phyloP scores from a whole-genome alignment of 2,113 vertebrate species.

The Sinocyclocheilus maitianheensis region DNA sequence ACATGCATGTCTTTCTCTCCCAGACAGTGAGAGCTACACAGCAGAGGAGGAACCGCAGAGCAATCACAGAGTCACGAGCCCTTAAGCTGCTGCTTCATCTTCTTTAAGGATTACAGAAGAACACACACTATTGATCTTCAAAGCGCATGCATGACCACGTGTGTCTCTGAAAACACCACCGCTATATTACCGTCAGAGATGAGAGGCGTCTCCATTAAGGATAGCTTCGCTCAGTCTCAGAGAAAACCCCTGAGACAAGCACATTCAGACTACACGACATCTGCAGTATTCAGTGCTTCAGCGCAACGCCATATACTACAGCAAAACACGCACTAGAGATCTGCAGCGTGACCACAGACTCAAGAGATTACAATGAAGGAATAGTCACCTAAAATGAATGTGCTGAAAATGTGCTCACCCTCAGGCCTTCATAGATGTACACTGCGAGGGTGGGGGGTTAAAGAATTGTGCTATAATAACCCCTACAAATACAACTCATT shows the following conservation, averaged over 20 bases:
- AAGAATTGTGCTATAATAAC: too few species aligned
- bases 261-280: background rate
- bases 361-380: background rate
- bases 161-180: background rate
- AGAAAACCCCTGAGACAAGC: background rate
- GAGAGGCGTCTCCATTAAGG: background rate
- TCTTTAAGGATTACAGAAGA: conserved; percentile 19
- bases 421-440: too few species aligned
- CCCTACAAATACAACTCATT: too few species aligned
- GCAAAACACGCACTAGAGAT: background rate
- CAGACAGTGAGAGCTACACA: background rate
- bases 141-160: background rate
- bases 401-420: too few species aligned
- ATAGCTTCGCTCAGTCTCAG: background rate
- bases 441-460: too few species aligned
- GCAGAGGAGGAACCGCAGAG: background rate
- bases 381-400: too few species aligned
- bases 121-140: background rate
- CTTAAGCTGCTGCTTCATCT: background rate
- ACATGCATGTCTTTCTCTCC: background rate
- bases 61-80: background rate
- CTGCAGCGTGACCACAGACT: background rate
- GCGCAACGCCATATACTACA: background rate
- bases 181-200: background rate
- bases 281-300: background rate